These are phyloP conservation scores for Melanocharis versteri DNA, from an alignment of 2,113 vertebrate genomes.

Conservation along the genomic window DNA sequence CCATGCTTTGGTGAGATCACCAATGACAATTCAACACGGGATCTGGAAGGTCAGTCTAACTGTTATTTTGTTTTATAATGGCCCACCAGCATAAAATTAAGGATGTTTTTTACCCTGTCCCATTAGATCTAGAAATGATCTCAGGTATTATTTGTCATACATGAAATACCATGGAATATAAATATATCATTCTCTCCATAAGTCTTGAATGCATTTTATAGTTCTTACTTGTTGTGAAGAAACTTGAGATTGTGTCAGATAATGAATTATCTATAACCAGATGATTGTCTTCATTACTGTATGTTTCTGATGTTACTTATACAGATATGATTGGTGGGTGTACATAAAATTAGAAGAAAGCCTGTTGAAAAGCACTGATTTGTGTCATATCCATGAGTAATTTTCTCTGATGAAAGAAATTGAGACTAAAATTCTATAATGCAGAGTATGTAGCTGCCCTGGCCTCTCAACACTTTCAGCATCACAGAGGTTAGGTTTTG, in stretches of 20 bases:
- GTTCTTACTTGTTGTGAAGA: neutral
- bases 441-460: neutral
- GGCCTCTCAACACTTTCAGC: neutral
- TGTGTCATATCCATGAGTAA: neutral
- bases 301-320: neutral
- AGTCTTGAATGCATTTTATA: neutral
- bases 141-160: neutral
- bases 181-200: neutral
- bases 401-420: neutral
- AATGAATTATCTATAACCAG: neutral
- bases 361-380: neutral
- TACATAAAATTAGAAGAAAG: neutral
- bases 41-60: neutral
- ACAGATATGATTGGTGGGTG: neutral
- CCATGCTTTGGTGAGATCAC: neutral
- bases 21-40: too few relatives aligned
- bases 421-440: neutral
- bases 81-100: neutral
- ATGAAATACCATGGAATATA: neutral
- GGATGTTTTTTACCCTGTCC: fast-evolving
- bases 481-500: neutral
- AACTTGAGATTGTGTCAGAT: neutral
- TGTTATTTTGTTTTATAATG: neutral
- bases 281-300: neutral
- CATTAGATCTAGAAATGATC: neutral